Percentiles rank a stretch among this genome's conserved stretches.
These are phyloP conservation scores for Hyposoter dolosus DNA, from an alignment of 2,888 invertebrate genomes.

Conservation along the genomic window DNA sequence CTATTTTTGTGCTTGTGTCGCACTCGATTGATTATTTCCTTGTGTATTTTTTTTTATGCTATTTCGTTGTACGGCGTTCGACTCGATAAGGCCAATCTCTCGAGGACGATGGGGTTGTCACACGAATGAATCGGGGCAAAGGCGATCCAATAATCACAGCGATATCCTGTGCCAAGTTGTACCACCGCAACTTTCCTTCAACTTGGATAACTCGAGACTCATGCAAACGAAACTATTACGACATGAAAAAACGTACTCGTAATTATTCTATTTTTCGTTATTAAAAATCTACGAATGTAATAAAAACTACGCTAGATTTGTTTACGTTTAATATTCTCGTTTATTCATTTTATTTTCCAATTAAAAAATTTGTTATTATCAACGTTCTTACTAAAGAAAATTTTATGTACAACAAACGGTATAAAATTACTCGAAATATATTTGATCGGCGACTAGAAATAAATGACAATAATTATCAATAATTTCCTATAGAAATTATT, in stretches of 20 bases:
- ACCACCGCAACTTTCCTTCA: constrained; percentile 28
- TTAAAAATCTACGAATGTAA: constrained; percentile 10
- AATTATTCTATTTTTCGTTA: constrained; percentile 9
- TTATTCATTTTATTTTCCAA: constrained; percentile 35
- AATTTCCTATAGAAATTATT: neutral
- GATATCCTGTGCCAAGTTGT: constrained; percentile 55
- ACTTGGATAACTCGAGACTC: constrained; percentile 7
- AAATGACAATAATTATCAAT: constrained; percentile 42
- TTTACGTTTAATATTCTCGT: constrained; percentile 47
- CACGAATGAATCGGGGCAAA: constrained; percentile 51
- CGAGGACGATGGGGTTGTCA: constrained; percentile 62
- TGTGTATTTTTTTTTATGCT: constrained; percentile 17
- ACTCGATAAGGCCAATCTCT: constrained; percentile 21
- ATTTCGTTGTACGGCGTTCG: constrained; percentile 28
- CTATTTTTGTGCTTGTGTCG: constrained; percentile 43
- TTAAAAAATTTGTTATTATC: constrained; percentile 2
- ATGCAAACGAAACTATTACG: constrained; percentile 22
- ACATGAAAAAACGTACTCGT: neutral
- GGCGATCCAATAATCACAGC: constrained; percentile 27
- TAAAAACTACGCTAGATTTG: constrained; percentile 51
- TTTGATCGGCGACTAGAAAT: constrained; percentile 59
- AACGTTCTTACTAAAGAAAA: constrained; percentile 46
- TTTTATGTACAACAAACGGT: constrained; percentile 66
- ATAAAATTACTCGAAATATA: constrained; percentile 68
- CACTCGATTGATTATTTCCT: constrained; percentile 54